These are phyloP conservation scores for Pandemis cinnamomeana DNA, from an alignment of 2,888 invertebrate genomes.

Conservation along the genomic window DNA sequence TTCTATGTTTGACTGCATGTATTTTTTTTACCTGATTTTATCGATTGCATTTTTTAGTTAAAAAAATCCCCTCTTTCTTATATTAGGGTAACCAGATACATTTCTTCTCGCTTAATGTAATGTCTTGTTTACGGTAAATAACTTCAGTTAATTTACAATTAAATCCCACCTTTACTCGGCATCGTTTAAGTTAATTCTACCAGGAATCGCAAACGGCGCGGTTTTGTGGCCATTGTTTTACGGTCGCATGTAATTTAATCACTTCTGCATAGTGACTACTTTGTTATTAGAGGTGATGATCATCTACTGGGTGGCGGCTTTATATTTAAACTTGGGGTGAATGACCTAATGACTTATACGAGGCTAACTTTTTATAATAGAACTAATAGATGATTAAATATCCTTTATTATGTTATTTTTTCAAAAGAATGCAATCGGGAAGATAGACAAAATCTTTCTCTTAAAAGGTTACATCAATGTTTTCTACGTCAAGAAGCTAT, in stretches of 20 bases:
- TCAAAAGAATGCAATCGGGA: no score
- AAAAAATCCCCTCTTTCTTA: no score
- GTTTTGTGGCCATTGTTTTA: constrained; percentile 63
- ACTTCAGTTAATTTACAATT: constrained; percentile 27
- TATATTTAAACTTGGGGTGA: constrained; percentile 33
- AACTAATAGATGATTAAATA: no score
- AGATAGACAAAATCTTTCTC: no score
- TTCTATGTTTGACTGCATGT: no score
- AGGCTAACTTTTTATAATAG: not conserved
- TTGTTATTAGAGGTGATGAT: constrained; percentile 55
- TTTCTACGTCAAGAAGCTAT: no score
- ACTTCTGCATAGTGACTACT: constrained; percentile 57
- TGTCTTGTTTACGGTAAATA: not conserved
- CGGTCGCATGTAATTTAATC: constrained; percentile 62
- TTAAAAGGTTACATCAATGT: no score
- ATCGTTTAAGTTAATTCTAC: constrained; percentile 50
- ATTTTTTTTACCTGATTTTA: no score
- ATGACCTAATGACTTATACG: not conserved
- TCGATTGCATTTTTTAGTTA: no score
- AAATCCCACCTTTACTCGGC: constrained; percentile 27
- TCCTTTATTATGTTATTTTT: no score
- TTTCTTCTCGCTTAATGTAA: not conserved
- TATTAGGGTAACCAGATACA: no score
- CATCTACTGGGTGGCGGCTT: constrained; percentile 44
- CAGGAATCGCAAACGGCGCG: constrained; percentile 51